Evolutionary conservation across 1,140 invertebrate species (phyloP).

Genomic region (Anagrus nilaparvatae): DNA sequence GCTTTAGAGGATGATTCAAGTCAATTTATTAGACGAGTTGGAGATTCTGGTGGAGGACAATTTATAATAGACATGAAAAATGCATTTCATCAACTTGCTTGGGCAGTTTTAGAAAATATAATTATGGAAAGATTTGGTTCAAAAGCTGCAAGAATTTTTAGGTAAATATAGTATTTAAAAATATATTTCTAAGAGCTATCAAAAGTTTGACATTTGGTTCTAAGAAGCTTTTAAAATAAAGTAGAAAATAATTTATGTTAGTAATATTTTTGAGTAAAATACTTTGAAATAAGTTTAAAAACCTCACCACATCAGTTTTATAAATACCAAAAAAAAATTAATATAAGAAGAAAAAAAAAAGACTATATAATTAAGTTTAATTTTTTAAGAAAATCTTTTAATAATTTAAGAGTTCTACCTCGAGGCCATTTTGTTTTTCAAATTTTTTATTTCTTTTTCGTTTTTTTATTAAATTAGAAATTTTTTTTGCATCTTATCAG

Average conservation of each 20-base stretch:
- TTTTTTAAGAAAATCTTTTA: too few relatives aligned
- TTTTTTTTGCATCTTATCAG: too few relatives aligned
- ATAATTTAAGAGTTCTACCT: too few relatives aligned
- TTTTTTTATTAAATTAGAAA: too few relatives aligned
- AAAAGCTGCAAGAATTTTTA: conserved; percentile 76
- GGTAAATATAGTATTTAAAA: conserved; percentile 31
- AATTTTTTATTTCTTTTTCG: too few relatives aligned
- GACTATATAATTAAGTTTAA: too few relatives aligned
- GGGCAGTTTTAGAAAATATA: conserved; percentile 60
- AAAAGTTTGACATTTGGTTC: not conserved
- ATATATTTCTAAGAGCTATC: not conserved
- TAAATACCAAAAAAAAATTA: too few relatives aligned
- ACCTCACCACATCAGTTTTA: not conserved
- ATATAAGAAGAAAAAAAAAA: too few relatives aligned
- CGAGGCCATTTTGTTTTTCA: too few relatives aligned
- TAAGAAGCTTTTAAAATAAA: too few relatives aligned
- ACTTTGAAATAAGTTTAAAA: not conserved
- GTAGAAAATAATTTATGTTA: too few relatives aligned
- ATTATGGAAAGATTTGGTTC: conserved; percentile 75
- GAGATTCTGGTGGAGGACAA: conserved; percentile 69
- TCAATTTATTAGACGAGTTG: conserved; percentile 59
- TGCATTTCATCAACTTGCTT: conserved; percentile 54
- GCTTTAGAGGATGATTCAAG: conserved; percentile 59
- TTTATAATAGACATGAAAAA: conserved; percentile 57
- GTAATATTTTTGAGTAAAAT: too few relatives aligned